Percentiles rank a stretch among this genome's conserved stretches.
Evolutionary conservation across 2,113 vertebrate species (phyloP).

Genomic region (Choloepus hoffmanni): DNA sequence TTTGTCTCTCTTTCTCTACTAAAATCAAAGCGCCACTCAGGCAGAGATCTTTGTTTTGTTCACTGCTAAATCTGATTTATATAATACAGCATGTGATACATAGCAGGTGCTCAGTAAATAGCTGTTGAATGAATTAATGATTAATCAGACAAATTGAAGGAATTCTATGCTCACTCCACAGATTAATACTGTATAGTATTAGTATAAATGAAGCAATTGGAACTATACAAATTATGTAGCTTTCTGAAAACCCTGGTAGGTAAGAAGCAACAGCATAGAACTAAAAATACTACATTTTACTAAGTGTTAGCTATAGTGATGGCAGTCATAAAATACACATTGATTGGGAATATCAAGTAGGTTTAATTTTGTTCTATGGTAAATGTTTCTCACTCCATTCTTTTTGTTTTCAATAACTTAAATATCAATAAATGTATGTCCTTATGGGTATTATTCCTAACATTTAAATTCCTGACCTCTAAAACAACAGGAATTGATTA

Average conservation of each 20-base stretch:
- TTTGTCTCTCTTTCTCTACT: background rate
- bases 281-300: conserved; percentile 46
- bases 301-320: conserved; percentile 50
- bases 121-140: background rate
- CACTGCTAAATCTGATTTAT: background rate
- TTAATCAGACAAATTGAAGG: background rate
- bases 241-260: background rate
- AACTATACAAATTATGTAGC: conserved; percentile 63
- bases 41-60: background rate
- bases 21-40: background rate
- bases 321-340: conserved; percentile 47
- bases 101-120: background rate
- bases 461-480: conserved; percentile 74
- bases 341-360: conserved; percentile 57
- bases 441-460: conserved; percentile 67
- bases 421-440: conserved; percentile 72
- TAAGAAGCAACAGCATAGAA: conserved; percentile 41
- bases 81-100: background rate
- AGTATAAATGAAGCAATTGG: conserved; percentile 41
- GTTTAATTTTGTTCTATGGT: conserved; percentile 70
- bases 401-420: conserved; percentile 71
- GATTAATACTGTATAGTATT: background rate
- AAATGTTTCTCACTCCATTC: conserved; percentile 58
- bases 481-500: conserved; percentile 80
- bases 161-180: background rate